phyloP scores from a whole-genome alignment of 2,888 invertebrate genomes.

The Psylliodes chrysocephalus region DNA sequence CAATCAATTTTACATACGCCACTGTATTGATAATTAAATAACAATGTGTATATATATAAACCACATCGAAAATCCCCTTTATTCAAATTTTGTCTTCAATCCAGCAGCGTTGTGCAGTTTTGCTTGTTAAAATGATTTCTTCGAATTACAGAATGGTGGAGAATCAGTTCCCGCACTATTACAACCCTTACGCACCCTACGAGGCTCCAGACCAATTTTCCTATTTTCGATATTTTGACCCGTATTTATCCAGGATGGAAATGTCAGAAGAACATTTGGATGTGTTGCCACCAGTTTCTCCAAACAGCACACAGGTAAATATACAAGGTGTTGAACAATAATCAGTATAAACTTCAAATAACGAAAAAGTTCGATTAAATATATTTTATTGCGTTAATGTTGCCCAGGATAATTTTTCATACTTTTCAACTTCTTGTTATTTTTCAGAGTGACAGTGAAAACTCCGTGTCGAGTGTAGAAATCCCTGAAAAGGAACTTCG shows the following conservation, averaged over 20 bases:
- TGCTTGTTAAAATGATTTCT: constrained; percentile 50
- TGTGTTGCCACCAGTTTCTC: constrained; percentile 56
- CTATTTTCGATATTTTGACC: constrained; percentile 49
- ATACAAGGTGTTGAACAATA: no score
- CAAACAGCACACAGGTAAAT: constrained; percentile 60
- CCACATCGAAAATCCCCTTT: constrained; percentile 26
- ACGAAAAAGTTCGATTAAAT: no score
- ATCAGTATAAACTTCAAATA: no score
- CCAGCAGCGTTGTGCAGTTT: not conserved
- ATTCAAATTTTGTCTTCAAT: constrained; percentile 26
- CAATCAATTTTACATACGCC: constrained; percentile 2
- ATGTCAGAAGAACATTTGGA: constrained; percentile 52
- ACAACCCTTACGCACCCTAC: constrained; percentile 43
- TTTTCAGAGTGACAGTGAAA: constrained; percentile 69
- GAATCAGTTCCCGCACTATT: constrained; percentile 60
- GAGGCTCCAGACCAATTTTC: constrained; percentile 36
- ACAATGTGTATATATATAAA: constrained; percentile 27
- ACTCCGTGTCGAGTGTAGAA: constrained; percentile 65
- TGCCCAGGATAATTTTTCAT: no score
- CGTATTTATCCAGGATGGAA: constrained; percentile 44
- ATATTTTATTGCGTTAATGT: no score
- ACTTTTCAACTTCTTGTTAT: no score
- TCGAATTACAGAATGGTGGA: constrained; percentile 60
- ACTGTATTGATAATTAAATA: constrained; percentile 16
- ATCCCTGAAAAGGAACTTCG: constrained; percentile 55